phyloP scores from a whole-genome alignment of 2,113 vertebrate genomes.

The Sorex fumeus region DNA sequence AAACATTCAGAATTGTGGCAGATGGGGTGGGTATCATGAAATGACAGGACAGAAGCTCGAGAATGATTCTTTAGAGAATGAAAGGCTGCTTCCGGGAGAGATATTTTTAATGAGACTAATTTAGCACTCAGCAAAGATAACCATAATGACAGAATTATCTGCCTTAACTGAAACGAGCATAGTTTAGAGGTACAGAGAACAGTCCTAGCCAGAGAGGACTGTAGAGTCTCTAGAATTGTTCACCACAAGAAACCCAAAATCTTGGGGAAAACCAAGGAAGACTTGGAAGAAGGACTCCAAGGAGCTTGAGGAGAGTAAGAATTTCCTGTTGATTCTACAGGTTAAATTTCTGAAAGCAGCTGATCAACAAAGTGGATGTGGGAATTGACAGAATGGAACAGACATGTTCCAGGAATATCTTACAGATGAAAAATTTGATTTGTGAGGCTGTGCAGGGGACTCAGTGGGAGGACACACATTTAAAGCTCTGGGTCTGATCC shows the following conservation, averaged over 20 bases:
- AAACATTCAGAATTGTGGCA: neutral
- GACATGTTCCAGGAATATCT: neutral
- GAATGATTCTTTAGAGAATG: neutral
- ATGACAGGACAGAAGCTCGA: neutral
- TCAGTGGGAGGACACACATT: too few relatives aligned
- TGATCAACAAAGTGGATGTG: neutral
- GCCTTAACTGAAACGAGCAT: neutral
- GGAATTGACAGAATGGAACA: neutral
- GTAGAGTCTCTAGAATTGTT: neutral
- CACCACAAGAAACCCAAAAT: neutral
- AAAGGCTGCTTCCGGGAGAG: neutral
- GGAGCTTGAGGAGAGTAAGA: neutral
- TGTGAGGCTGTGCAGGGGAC: too few relatives aligned
- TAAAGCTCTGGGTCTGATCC: too few relatives aligned
- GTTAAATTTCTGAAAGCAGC: neutral
- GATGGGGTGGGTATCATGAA: neutral
- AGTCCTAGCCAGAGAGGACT: too few relatives aligned
- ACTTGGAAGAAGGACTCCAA: neutral
- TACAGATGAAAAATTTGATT: neutral
- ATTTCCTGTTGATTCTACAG: conserved; percentile 6
- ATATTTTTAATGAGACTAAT: neutral
- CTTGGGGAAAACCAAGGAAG: neutral
- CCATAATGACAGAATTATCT: neutral
- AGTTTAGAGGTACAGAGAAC: neutral
- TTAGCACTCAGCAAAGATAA: conserved; percentile 2